phyloP scores from a whole-genome alignment of 2,113 vertebrate species.

The Oreotrochilus melanogaster region DNA sequence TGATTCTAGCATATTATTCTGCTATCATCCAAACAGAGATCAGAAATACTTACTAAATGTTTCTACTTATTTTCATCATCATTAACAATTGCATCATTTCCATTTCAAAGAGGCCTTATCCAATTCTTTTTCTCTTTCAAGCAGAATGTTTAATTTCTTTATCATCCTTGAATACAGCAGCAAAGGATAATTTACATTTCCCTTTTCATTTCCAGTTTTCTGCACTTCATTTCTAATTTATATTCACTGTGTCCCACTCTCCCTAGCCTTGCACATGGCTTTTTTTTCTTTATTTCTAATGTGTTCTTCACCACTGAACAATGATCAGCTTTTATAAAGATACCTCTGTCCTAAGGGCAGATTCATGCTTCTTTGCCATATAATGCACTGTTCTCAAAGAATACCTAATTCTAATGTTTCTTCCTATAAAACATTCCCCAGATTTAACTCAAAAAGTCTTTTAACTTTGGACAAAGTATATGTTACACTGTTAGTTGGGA shows the following conservation, averaged over 20 bases:
- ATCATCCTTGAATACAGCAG: constrained; percentile 1
- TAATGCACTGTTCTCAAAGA: not conserved
- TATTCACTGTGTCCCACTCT: not conserved
- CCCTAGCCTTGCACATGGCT: not conserved
- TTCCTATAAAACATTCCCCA: not conserved
- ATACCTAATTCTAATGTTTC: not conserved
- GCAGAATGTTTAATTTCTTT: constrained; percentile 9
- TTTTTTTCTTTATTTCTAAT: not conserved
- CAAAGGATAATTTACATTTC: constrained; percentile 40
- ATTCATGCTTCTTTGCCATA: not conserved
- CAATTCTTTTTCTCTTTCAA: constrained; percentile 38
- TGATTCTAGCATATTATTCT: constrained; percentile 45
- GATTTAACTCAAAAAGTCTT: not conserved
- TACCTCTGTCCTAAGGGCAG: not conserved
- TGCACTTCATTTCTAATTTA: constrained; percentile 40
- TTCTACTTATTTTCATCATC: constrained; percentile 44
- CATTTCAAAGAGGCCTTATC: constrained; percentile 57
- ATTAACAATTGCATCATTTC: constrained; percentile 58
- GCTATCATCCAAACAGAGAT: constrained; percentile 47
- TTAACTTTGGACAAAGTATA: not conserved
- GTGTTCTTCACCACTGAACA: not conserved
- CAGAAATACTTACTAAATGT: constrained; percentile 44
- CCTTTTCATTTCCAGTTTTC: constrained; percentile 34
- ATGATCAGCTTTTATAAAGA: not conserved
- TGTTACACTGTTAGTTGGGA: not conserved